Evolutionary conservation across 1,140 invertebrate species (phyloP), one percentile per base, ranked within the genome.

Genomic region (Acyrthosiphon pisum): DNA sequence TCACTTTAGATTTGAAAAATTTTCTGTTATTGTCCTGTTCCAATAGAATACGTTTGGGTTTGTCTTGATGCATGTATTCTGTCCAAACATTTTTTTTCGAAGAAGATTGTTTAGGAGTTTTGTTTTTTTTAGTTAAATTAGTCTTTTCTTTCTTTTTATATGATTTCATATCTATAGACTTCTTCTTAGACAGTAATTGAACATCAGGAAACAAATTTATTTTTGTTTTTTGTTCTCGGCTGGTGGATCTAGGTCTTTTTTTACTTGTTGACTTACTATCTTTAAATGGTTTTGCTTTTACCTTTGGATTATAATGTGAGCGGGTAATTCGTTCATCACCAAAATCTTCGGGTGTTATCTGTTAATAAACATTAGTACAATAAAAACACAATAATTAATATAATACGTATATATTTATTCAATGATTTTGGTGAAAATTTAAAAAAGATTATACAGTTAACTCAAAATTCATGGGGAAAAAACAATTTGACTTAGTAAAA

Each of bases 11-110:
- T 7, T 93, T 93, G 11, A 93, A 93, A 93, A 93, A 93, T 86
- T 93, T 93, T 53, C 91, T 83, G 48, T 84, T 93, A 2, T 56
- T 37, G 0, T 81, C 48, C 20, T 86, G 46, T 84, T 86, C 81
- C 6, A 86, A 41, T 7, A 50, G 56, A 41, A 93, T 86, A 9
- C 91, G 68, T 44, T 84, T 37, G 8, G 91, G 91, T 86, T 93
- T 93, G 44, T 84, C 6, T 41, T 53, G 81, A 86, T 84, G 56
- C 18, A 93, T 84, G 41, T 84, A 84, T 20, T 93, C 46, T 26
- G 91, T 83, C 91, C 91, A 93, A 44, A 18, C 11, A 86, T 86
- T 83, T 86, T 93, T 93, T 93, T 93, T 93, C 23, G n/a, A 44
- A 37, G 91, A 92, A 53, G 48, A 53, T 60, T 37, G 88, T 37